Evolutionary conservation across 2,888 invertebrate species (phyloP), one percentile per base, ranked within the genome.

Genomic region (Aethes cnicana): DNA sequence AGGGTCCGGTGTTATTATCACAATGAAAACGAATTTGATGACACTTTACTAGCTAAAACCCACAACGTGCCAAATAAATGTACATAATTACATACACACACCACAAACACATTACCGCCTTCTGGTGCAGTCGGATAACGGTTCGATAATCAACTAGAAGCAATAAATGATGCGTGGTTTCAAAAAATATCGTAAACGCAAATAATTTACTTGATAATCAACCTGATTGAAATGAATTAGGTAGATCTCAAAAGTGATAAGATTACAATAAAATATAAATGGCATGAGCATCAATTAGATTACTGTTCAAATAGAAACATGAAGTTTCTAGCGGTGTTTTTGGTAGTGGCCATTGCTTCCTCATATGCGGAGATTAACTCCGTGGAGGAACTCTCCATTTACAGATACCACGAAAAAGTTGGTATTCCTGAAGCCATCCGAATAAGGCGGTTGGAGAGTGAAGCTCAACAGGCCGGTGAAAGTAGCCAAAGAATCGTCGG

Each of bases 401-500:
- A 50, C 28, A 63, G 66, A 47, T 82, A 81, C 59, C 81, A 81
- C 56, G 54, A 37, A 12, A 72, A 56, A 33, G 47, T 69, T 37
- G 82, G 83, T 55, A 78, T 82, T 23, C 68, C 69, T 8, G 57
- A 62, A 41, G 81, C 79, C 1, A 52, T 55, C 2, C 63, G 58
- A 41, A 66, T 81, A 20, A 74, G 63, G 53, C 58, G 53, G 12
- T 53, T 58, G 12, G 77, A 78, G 57, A 66, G 72, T 36, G 55
- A 63, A 43, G 57, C 53, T 16, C 20, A 39, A 6, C 46, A 18
- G 11, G 26, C 47, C 6, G 57, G 21, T 21, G 53, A 44, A 11
- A 30, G 28, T 3, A 44, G 41, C 3, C 60, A 67, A 25, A 69
- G 74, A 55, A 81, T 81, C 26, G 75, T 77, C 3, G 79, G 79